A percentile compares a stretch with the other conserved stretches of the same genome.
Evolutionary conservation across 2,888 invertebrate species (phyloP).

Genomic region (Muscina levida): DNA sequence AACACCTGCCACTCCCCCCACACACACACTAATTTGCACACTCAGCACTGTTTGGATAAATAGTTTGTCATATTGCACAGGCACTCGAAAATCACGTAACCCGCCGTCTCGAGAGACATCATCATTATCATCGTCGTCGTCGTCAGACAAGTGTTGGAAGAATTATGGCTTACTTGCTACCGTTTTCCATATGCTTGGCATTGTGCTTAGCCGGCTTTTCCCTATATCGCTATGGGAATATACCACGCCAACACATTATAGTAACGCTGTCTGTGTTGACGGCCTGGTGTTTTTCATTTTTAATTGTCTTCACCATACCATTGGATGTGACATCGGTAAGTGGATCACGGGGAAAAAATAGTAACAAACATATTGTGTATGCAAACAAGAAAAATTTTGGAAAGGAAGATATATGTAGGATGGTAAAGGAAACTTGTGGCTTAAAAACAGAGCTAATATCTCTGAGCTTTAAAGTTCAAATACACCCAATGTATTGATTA

Average conservation of each 20-base stretch:
- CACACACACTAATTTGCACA: conserved; percentile 17
- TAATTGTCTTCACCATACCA: conserved; percentile 98
- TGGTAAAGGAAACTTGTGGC: too few relatives aligned
- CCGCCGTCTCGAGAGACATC: background rate
- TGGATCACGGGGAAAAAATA: background rate
- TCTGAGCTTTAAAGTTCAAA: too few relatives aligned
- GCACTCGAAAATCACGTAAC: conserved; percentile 41
- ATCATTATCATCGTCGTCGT: too few relatives aligned
- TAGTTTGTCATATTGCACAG: conserved; percentile 15
- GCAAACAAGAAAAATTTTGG: conserved; percentile 12
- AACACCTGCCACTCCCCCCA: too few relatives aligned
- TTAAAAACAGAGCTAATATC: too few relatives aligned
- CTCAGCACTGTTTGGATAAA: conserved; percentile 13
- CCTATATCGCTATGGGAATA: conserved; percentile 96
- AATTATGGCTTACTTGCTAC: conserved; percentile 77
- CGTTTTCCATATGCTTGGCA: conserved; percentile 83
- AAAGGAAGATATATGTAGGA: too few relatives aligned
- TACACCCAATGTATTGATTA: too few relatives aligned
- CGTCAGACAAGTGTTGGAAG: background rate
- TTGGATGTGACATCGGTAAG: conserved; percentile 96
- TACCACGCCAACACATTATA: conserved; percentile 94
- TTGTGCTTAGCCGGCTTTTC: conserved; percentile 85
- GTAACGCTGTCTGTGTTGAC: conserved; percentile 96
- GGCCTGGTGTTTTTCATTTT: conserved; percentile 99
- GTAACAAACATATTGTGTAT: too few relatives aligned